Percentiles rank a stretch among this genome's conserved stretches.
These are phyloP conservation scores for Emmelina monodactyla DNA, from an alignment of 2,888 invertebrate species.

Conservation along the genomic window DNA sequence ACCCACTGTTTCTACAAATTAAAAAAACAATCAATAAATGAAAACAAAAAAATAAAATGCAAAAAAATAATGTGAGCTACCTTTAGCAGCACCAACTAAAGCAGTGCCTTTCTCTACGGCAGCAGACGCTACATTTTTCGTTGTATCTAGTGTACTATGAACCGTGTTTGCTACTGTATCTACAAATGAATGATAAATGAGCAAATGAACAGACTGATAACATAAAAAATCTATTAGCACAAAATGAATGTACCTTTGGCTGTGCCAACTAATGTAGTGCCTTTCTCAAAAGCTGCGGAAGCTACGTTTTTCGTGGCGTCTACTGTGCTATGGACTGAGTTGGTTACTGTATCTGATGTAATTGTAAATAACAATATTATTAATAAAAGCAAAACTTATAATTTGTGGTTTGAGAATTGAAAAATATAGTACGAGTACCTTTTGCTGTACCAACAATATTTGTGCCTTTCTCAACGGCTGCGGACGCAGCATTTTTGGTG, in stretches of 20 bases:
- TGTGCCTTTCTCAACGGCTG: constrained; percentile 23
- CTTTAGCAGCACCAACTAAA: constrained; percentile 17
- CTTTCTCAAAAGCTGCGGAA: constrained; percentile 20
- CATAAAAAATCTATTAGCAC: neutral
- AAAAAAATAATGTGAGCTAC: constrained; percentile 13
- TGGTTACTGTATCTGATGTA: constrained; percentile 21
- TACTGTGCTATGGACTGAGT: constrained; percentile 18
- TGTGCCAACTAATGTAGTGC: constrained; percentile 17
- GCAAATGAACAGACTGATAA: no score
- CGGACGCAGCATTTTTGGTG: constrained; percentile 21
- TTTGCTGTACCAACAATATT: constrained; percentile 26
- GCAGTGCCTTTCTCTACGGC: constrained; percentile 22
- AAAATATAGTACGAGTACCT: constrained; percentile 20
- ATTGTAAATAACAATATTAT: no score
- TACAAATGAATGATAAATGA: constrained; percentile 8
- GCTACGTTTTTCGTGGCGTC: constrained; percentile 21
- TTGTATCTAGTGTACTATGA: constrained; percentile 18
- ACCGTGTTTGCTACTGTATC: constrained; percentile 20
- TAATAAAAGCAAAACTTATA: neutral
- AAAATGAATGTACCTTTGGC: constrained; percentile 15
- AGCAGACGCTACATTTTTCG: constrained; percentile 20
- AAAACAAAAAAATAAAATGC: neutral
- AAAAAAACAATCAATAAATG: neutral
- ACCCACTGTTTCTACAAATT: neutral
- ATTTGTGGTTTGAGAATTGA: neutral